phyloP scores from a whole-genome alignment of 2,888 invertebrate genomes.

The Petrophora chlorosata region DNA sequence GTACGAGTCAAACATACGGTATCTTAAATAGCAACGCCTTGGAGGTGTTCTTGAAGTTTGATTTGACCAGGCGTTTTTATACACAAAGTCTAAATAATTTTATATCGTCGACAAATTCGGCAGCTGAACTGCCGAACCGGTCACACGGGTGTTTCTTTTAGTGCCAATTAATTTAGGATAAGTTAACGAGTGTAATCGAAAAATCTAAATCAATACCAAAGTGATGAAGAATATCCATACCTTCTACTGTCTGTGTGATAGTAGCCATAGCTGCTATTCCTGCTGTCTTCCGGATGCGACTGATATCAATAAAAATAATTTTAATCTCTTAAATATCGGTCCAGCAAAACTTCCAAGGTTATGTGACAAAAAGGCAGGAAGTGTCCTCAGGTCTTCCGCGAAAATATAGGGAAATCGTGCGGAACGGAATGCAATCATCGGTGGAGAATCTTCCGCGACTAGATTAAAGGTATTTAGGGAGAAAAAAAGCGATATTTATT shows the following conservation, averaged over 20 bases:
- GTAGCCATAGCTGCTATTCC: constrained; percentile 54
- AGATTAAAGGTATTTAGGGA: no score
- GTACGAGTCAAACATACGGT: no score
- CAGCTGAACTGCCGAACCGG: no score
- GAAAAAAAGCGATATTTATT: constrained; percentile 17
- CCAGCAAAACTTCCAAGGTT: constrained; percentile 46
- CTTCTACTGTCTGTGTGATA: constrained; percentile 60
- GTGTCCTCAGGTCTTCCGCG: constrained; percentile 38
- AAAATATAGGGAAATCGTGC: constrained; percentile 48
- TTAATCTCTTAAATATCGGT: constrained; percentile 68
- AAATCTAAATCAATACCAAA: background rate
- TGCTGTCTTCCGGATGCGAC: constrained; percentile 47
- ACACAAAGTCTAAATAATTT: no score
- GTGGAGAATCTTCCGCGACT: constrained; percentile 36
- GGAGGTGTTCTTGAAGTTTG: background rate
- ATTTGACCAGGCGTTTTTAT: background rate
- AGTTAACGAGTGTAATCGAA: no score
- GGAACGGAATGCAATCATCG: constrained; percentile 47
- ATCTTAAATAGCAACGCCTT: background rate
- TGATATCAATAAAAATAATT: constrained; percentile 61
- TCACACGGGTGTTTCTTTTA: no score
- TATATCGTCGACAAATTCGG: no score
- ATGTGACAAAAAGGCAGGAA: constrained; percentile 50
- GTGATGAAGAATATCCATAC: constrained; percentile 35
- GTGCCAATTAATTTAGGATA: no score